phyloP scores from a whole-genome alignment of 2,888 invertebrate species.

The Vannuccia rotundouncinata region DNA sequence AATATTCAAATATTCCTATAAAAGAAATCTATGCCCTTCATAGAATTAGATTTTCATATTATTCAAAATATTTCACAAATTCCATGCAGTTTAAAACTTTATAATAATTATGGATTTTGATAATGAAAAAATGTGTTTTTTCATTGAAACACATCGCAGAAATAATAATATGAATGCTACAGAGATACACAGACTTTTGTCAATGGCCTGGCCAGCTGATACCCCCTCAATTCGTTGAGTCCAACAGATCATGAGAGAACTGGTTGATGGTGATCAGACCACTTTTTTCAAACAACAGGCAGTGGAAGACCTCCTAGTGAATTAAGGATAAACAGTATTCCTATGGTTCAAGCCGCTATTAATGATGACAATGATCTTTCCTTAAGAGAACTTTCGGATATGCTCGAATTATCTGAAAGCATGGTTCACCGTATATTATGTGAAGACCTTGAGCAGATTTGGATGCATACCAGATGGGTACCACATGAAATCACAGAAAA shows the following conservation, averaged over 20 bases:
- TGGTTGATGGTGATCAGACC: neutral
- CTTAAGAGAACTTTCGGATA: neutral
- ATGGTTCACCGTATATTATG: neutral
- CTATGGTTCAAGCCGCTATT: neutral
- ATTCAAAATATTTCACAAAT: neutral
- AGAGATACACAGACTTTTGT: neutral
- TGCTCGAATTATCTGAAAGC: neutral
- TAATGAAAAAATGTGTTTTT: neutral
- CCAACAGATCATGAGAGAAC: neutral
- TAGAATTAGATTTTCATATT: too few species aligned
- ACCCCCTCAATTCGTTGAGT: neutral
- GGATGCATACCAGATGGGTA: constrained; percentile 27
- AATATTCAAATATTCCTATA: too few species aligned
- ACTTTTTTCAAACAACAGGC: neutral
- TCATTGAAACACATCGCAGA: neutral
- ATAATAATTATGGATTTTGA: neutral
- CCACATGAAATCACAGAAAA: constrained; percentile 28
- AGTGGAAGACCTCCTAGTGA: neutral
- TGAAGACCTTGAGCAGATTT: neutral
- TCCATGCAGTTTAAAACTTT: neutral
- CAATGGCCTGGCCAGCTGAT: neutral
- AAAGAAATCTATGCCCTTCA: too few species aligned
- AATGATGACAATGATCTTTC: neutral
- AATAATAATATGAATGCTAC: neutral
- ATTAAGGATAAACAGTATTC: neutral